Base-by-base conservation (phyloP, 1,140 invertebrate genomes). In the Nephotettix cincticeps region DNA sequence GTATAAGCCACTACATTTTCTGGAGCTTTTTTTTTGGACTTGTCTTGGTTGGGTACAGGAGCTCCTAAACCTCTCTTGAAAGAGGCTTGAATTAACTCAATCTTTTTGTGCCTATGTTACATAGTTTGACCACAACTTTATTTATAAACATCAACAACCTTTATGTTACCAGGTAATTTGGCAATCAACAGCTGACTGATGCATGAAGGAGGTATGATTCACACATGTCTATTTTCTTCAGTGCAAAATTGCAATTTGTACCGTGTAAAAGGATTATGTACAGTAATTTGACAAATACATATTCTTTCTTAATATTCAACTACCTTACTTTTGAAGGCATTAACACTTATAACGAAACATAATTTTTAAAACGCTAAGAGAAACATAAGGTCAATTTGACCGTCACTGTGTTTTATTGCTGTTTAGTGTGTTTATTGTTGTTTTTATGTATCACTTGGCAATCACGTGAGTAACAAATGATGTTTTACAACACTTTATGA, bases 91-190 rank as follows among this genome's bases (percentile, higher is more conserved):
- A 73, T 69, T 30, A 73, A 27, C 19, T 74, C 63, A 51, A 63
- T 32, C 67, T 74, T 74, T 71, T 67, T 73, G 29, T 72, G 21
- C 21, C 68, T 47, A 73, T 73, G 43, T 67, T 58, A 67, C 66
- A 71, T 27, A 74, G 40, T 23, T 30, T 36, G 45, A 64, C 65
- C 27, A 74, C 54, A 56, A 68, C 68, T 36, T 25, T 69, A 58
- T 71, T 74, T n/a, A n/a, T n/a, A n/a, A n/a, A n/a, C n/a, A n/a
- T 30, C 71, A 72, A 3, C 72, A 70, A 29, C 1, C 13, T 25
- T 27, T 71, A 17, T 68, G 23, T 32, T 68, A 14, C 23, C 19
- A 58, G 23, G 23, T 21, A 58, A 58, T 58, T 58, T 58, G 13
- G 13, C 9, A n/a, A n/a, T n/a, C n/a, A n/a, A 64, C 25, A 64